phyloP scores from a whole-genome alignment of 2,888 invertebrate genomes.

The Odontocolon sp. region DNA sequence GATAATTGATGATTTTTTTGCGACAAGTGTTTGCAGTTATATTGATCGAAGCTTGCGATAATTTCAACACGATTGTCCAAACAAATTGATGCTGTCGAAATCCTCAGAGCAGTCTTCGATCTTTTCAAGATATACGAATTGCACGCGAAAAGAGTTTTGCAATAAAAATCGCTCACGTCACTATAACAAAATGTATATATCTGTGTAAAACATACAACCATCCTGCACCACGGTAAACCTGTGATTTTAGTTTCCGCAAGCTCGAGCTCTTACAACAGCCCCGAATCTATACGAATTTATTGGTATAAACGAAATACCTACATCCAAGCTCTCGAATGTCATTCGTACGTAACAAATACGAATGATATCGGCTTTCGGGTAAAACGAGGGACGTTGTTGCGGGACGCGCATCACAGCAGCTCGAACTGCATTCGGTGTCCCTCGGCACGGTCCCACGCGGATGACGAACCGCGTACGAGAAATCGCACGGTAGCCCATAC shows the following conservation, averaged over 20 bases:
- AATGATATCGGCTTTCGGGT: slow-evolving; percentile 32
- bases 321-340: slow-evolving; percentile 1
- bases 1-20: too few species aligned
- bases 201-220: too few species aligned
- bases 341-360: slow-evolving; percentile 31
- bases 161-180: slow-evolving; percentile 17
- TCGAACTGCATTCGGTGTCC: slow-evolving; percentile 30
- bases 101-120: slow-evolving; percentile 6
- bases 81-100: slow-evolving; percentile 6
- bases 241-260: neutral
- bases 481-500: neutral
- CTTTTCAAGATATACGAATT: slow-evolving; percentile 17
- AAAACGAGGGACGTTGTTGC: slow-evolving; percentile 15
- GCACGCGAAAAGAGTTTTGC: slow-evolving; percentile 6
- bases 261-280: neutral
- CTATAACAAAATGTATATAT: too few species aligned
- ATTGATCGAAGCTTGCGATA: slow-evolving; percentile 24
- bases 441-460: slow-evolving; percentile 31
- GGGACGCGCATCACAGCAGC: neutral
- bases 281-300: slow-evolving; percentile 19
- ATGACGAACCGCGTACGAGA: slow-evolving; percentile 35
- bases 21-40: slow-evolving; percentile 2
- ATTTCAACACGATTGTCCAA: slow-evolving; percentile 19
- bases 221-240: too few species aligned
- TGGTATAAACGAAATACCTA: slow-evolving; percentile 2